These are phyloP conservation scores for Endomychus coccineus DNA, from an alignment of 2,888 invertebrate genomes.

Conservation along the genomic window DNA sequence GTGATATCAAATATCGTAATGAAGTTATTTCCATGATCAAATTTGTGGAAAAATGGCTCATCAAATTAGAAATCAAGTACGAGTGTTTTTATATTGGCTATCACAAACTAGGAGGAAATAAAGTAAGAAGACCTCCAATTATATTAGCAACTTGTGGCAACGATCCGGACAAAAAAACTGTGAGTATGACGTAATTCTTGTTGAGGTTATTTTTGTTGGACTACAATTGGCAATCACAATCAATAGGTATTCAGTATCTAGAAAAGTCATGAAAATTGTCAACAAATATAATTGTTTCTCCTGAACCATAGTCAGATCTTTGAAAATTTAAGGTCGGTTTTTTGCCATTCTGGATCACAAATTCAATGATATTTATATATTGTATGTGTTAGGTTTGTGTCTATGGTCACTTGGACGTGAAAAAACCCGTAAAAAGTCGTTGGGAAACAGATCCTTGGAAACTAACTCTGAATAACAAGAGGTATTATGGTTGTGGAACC, in stretches of 20 bases:
- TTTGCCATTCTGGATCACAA: no score
- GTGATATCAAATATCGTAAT: constrained; percentile 30
- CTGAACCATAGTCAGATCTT: no score
- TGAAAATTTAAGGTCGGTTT: no score
- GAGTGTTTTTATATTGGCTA: constrained; percentile 40
- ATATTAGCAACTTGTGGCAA: constrained; percentile 38
- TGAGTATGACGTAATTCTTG: constrained; percentile 22
- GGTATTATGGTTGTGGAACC: constrained; percentile 41
- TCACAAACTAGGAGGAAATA: constrained; percentile 34
- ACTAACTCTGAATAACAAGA: constrained; percentile 35
- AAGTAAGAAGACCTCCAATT: constrained; percentile 38
- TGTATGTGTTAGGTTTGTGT: constrained; percentile 37
- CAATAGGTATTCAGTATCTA: no score
- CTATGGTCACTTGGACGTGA: constrained; percentile 43
- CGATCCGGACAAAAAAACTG: constrained; percentile 39
- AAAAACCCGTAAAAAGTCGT: constrained; percentile 31
- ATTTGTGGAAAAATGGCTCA: constrained; percentile 40
- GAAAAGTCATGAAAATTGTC: no score
- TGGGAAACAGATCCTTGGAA: constrained; percentile 43
- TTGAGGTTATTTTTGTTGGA: no score
- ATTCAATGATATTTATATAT: no score
- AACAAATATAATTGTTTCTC: no score
- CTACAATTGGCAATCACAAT: no score
- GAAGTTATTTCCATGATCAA: constrained; percentile 36
- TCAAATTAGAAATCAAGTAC: constrained; percentile 38